Conservation (phyloP, 2,888 invertebrate species). For the Deilephila porcellus region DNA sequence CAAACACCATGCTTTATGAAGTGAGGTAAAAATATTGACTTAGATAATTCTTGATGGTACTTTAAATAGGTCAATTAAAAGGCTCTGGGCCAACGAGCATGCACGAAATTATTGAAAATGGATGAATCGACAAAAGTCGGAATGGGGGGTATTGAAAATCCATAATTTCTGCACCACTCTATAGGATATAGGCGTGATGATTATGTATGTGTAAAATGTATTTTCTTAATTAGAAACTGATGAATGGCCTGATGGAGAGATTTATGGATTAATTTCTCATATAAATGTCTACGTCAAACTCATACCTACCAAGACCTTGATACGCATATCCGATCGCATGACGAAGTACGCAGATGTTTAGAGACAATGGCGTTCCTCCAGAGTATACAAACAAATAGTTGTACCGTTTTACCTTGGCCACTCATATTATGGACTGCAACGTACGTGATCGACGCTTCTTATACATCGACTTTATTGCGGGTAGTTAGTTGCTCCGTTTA, state of each 20-base stretch:
- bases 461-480: slow-evolving; percentile 19
- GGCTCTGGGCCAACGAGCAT: no score
- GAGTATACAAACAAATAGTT: slow-evolving; percentile 26
- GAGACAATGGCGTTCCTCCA: slow-evolving; percentile 12
- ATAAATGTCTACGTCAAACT: no score
- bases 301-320: neutral
- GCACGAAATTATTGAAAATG: no score
- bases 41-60: neutral
- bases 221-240: no score
- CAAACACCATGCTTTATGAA: neutral
- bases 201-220: no score
- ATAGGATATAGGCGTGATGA: no score
- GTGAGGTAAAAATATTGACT: neutral
- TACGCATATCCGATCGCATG: neutral
- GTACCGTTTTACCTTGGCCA: slow-evolving; percentile 23
- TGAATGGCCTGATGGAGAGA: no score
- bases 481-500: slow-evolving; percentile 14
- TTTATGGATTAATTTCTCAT: no score
- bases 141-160: no score
- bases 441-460: slow-evolving; percentile 27
- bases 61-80: no score
- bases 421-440: slow-evolving; percentile 19
- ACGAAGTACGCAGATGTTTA: slow-evolving; percentile 6
- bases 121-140: no score
- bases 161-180: no score